These are phyloP conservation scores for Pampus argenteus DNA, from an alignment of 2,797 vertebrate genomes.

Conservation along the genomic window DNA sequence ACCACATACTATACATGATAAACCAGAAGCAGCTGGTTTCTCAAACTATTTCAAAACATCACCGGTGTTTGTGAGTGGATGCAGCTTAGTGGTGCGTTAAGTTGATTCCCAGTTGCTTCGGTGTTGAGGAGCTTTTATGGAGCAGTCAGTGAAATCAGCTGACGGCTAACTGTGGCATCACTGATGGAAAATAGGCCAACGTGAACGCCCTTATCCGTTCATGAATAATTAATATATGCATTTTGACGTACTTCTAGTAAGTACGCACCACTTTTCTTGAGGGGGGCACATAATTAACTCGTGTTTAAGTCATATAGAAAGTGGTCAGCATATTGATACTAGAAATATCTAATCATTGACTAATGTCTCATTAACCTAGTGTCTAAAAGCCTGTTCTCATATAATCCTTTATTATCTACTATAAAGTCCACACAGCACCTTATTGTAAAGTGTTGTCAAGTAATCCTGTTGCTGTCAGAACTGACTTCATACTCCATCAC, in stretches of 20 bases:
- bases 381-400: background rate
- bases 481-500: background rate
- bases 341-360: background rate
- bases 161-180: background rate
- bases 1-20: background rate
- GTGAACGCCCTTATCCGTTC: background rate
- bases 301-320: background rate
- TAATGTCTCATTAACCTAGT: background rate
- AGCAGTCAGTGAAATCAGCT: background rate
- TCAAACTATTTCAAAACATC: background rate
- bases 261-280: too few species aligned
- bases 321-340: background rate
- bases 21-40: background rate
- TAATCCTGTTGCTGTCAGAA: background rate
- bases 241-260: background rate
- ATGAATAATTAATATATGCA: background rate
- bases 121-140: too few species aligned
- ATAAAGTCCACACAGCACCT: background rate
- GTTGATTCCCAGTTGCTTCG: background rate
- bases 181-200: background rate
- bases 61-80: background rate
- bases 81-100: background rate
- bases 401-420: too few species aligned
- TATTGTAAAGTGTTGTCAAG: background rate
- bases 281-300: background rate